Evolutionary conservation across 64 coral and sea anemone genomes (phyloP).

Genomic region (Pachyseris speciosa): DNA sequence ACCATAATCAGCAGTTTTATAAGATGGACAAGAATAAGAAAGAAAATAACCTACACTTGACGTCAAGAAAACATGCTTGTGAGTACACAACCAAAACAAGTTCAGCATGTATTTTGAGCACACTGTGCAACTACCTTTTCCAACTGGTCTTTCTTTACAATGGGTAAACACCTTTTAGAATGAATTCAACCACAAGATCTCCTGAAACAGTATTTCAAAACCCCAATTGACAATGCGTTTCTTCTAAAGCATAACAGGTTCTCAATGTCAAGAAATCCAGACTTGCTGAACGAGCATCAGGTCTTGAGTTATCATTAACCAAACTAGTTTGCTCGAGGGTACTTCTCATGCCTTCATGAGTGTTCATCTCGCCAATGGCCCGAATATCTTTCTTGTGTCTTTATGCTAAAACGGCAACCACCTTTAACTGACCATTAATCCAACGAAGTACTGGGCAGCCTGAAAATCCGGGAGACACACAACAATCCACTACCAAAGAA

Average conservation of each 20-base stretch:
- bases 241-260: not conserved
- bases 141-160: too few relatives aligned
- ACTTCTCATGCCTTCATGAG: not conserved
- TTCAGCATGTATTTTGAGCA: too few relatives aligned
- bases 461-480: not conserved
- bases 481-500: not conserved
- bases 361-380: not conserved
- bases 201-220: not conserved
- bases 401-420: not conserved
- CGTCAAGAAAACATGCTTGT: too few relatives aligned
- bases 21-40: too few relatives aligned
- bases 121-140: too few relatives aligned
- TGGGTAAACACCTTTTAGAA: too few relatives aligned
- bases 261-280: not conserved
- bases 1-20: too few relatives aligned
- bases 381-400: not conserved
- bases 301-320: accelerated
- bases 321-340: too few relatives aligned
- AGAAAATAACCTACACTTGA: too few relatives aligned
- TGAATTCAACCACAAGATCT: too few relatives aligned
- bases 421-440: not conserved
- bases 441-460: not conserved
- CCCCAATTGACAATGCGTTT: not conserved
- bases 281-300: not conserved
- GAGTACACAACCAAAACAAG: too few relatives aligned